Percentiles rank a stretch among this genome's conserved stretches.
These are phyloP conservation scores for Electrona antarctica DNA, from an alignment of 2,113 vertebrate species.

Conservation along the genomic window DNA sequence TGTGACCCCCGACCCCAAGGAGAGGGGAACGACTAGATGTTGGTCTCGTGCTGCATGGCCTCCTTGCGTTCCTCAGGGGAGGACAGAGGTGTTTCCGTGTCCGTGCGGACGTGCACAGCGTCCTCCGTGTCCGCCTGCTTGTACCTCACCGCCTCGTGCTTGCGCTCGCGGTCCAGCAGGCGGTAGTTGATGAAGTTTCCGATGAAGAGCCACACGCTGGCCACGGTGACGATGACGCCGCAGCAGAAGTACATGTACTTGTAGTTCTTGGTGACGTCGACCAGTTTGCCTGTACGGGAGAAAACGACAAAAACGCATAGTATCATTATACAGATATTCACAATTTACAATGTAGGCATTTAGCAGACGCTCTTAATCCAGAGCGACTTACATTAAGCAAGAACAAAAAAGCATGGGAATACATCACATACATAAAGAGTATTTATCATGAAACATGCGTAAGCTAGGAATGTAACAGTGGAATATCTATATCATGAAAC, in stretches of 20 bases:
- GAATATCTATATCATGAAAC: too few relatives aligned
- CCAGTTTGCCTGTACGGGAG: conserved; percentile 87
- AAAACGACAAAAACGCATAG: background rate
- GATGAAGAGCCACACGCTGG: conserved; percentile 93
- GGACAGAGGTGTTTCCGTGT: conserved; percentile 30
- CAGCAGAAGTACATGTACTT: conserved; percentile 94
- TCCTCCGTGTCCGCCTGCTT: conserved; percentile 74
- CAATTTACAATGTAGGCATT: too few relatives aligned
- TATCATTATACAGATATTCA: background rate
- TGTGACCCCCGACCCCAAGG: background rate
- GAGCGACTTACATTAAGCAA: too few relatives aligned
- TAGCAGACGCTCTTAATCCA: too few relatives aligned
- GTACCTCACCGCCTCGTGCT: conserved; percentile 70
- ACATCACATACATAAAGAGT: too few relatives aligned
- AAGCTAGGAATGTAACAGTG: too few relatives aligned
- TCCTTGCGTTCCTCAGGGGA: conserved; percentile 61
- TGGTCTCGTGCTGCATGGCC: conserved; percentile 89
- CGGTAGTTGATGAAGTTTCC: conserved; percentile 95
- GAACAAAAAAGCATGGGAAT: too few relatives aligned
- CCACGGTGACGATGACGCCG: conserved; percentile 85
- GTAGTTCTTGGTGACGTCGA: conserved; percentile 91
- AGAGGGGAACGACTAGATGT: conserved; percentile 83
- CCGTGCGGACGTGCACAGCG: conserved; percentile 68
- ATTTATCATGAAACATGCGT: too few relatives aligned
- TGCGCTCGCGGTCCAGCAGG: conserved; percentile 88